phyloP scores from a whole-genome alignment of 23 tunicate species.

The Corella eumyota region DNA sequence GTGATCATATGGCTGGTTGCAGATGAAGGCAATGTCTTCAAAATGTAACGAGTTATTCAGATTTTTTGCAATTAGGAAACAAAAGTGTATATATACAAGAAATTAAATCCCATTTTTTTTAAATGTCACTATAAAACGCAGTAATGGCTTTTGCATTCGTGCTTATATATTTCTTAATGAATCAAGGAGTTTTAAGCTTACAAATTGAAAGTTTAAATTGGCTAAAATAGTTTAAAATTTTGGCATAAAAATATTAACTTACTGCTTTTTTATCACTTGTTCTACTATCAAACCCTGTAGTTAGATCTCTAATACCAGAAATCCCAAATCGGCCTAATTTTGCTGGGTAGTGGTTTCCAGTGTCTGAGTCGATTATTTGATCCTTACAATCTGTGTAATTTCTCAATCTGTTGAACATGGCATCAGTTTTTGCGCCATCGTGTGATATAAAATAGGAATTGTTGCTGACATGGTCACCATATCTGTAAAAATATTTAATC shows the following conservation, averaged over 20 bases:
- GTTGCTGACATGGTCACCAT: constrained; percentile 89
- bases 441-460: constrained; percentile 86
- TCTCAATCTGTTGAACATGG: constrained; percentile 73
- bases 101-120: too few relatives aligned
- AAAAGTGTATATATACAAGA: too few relatives aligned
- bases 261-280: constrained; percentile 44
- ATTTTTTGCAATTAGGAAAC: not conserved
- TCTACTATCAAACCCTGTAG: constrained; percentile 84
- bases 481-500: constrained; percentile 40
- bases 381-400: constrained; percentile 24
- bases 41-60: not conserved
- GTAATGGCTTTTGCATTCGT: too few relatives aligned
- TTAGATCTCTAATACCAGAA: constrained; percentile 55
- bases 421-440: constrained; percentile 39
- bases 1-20: constrained; percentile 82
- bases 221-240: too few relatives aligned
- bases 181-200: too few relatives aligned
- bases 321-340: constrained; percentile 43
- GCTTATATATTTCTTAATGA: too few relatives aligned
- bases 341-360: constrained; percentile 33
- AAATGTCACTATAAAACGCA: too few relatives aligned
- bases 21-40: constrained; percentile 8
- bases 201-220: too few relatives aligned
- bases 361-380: constrained; percentile 31
- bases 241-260: too few relatives aligned